phyloP scores from a whole-genome alignment of 2,888 invertebrate genomes.

The Melipona beecheii region DNA sequence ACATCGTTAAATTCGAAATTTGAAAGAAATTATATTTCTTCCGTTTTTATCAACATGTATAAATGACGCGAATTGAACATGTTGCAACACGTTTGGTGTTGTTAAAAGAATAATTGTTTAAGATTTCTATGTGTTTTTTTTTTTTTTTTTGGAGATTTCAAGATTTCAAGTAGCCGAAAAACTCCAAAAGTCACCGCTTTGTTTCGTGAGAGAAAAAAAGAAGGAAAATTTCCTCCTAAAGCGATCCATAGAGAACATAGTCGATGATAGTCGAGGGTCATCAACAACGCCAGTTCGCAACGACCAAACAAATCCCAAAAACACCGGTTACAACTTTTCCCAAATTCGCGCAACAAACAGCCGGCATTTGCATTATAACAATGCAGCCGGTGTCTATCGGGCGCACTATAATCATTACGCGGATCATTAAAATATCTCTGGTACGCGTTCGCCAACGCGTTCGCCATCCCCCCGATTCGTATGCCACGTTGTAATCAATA shows the following conservation, averaged over 20 bases:
- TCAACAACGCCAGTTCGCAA: conserved; percentile 33
- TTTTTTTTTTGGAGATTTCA: too few species aligned
- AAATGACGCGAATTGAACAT: too few species aligned
- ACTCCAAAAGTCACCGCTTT: too few species aligned
- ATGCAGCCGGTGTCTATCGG: conserved; percentile 55
- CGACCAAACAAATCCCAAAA: conserved; percentile 49
- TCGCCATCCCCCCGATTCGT: conserved; percentile 50
- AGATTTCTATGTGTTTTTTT: too few species aligned
- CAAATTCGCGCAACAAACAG: conserved; percentile 47
- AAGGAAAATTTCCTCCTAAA: not conserved
- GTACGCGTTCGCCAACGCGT: conserved; percentile 44
- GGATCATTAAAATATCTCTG: conserved; percentile 65
- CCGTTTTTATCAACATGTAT: too few species aligned
- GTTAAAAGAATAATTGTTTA: too few species aligned
- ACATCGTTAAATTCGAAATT: too few species aligned
- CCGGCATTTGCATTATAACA: conserved; percentile 61
- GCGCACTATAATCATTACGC: conserved; percentile 64
- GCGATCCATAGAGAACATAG: conserved; percentile 5
- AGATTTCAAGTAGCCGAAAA: too few species aligned
- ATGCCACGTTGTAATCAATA: conserved; percentile 60
- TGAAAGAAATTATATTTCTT: too few species aligned
- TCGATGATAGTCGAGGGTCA: conserved; percentile 18
- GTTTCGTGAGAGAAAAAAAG: not conserved
- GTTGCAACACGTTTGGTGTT: too few species aligned
- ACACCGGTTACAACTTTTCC: conserved; percentile 56